These are phyloP conservation scores for Macrotrachela quadricornifera DNA, from an alignment of 1,140 invertebrate genomes.

Conservation along the genomic window DNA sequence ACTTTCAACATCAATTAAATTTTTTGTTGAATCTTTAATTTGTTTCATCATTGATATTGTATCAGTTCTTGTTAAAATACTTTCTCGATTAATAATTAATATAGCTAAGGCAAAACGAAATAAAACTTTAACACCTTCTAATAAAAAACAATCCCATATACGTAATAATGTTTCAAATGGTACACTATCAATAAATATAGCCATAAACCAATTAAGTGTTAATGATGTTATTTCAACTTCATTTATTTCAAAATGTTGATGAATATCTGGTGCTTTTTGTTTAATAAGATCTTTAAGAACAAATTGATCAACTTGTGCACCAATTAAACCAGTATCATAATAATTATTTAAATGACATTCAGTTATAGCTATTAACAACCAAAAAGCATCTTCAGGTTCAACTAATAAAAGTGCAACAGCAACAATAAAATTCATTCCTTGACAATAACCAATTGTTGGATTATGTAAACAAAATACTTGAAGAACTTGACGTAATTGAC, in stretches of 20 bases:
- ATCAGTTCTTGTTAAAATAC: constrained; percentile 28
- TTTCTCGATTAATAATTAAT: constrained; percentile 26
- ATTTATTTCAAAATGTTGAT: constrained; percentile 28
- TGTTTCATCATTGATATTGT: constrained; percentile 35
- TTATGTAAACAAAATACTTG: constrained; percentile 35
- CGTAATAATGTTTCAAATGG: constrained; percentile 33
- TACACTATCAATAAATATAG: constrained; percentile 36
- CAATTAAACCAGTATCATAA: constrained; percentile 34
- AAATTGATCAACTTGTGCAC: constrained; percentile 35
- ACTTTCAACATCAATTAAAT: constrained; percentile 34
- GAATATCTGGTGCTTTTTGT: constrained; percentile 28
- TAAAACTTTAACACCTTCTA: constrained; percentile 29
- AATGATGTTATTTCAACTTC: constrained; percentile 36
- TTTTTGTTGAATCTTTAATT: constrained; percentile 32
- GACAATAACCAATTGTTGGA: constrained; percentile 33
- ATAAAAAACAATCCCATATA: constrained; percentile 31
- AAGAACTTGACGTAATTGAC: constrained; percentile 32
- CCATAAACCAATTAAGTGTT: constrained; percentile 37
- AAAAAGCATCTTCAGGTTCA: constrained; percentile 35
- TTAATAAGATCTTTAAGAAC: constrained; percentile 32
- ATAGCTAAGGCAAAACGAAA: constrained; percentile 28
- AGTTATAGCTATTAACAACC: constrained; percentile 34
- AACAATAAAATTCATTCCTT: constrained; percentile 38
- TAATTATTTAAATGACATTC: constrained; percentile 25
- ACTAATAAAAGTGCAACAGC: constrained; percentile 34